Base-by-base conservation (phyloP, 2,888 invertebrate genomes). In the Diogma glabrata region DNA sequence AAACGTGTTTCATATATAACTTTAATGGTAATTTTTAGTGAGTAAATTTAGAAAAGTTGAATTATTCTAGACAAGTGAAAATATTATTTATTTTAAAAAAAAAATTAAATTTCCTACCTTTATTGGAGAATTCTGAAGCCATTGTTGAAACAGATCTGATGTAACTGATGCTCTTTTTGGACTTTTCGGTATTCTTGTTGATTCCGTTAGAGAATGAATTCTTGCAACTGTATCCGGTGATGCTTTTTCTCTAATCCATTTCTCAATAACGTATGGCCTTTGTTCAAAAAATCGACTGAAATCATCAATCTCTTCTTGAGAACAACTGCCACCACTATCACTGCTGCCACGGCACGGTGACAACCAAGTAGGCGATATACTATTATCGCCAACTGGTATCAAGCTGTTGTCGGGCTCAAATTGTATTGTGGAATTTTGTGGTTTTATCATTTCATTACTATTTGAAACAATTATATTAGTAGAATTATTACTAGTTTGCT, bases 81-180 rank as follows among this genome's bases (percentile, higher is more conserved):
- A n/a, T n/a, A n/a, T n/a, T n/a, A n/a, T n/a, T n/a, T n/a, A n/a
- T n/a, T n/a, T n/a, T n/a, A n/a, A n/a, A n/a, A n/a, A n/a, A n/a
- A n/a, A n/a, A n/a, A n/a, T n/a, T n/a, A n/a, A n/a, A n/a, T n/a
- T n/a, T n/a, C 75, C 69, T 56, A 81, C 79, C 76, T 83, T 81
- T 63, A 82, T 74, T 6, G 87, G 86, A 49, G 86, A 84, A 28
- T 86, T 79, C 22, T 30, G 30, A 64, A 89, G 72, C 89, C 89
- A 90, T 57, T 84, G 76, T 63, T 88, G 88, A 70, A 89, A 89
- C 56, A 90, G 74, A 65, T 90, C 89, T 56, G 87, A 86, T 43
- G 86, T 86, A 57, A 87, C 82, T 45, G 86, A 87, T 45, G 84
- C 82, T 54, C 86, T 77, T 57, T 78, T 74, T 8, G 77, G 75